Evolutionary conservation across 1,140 invertebrate genomes (phyloP), one percentile per base, ranked within the genome.

Genomic region (Drosophila cardini): DNA sequence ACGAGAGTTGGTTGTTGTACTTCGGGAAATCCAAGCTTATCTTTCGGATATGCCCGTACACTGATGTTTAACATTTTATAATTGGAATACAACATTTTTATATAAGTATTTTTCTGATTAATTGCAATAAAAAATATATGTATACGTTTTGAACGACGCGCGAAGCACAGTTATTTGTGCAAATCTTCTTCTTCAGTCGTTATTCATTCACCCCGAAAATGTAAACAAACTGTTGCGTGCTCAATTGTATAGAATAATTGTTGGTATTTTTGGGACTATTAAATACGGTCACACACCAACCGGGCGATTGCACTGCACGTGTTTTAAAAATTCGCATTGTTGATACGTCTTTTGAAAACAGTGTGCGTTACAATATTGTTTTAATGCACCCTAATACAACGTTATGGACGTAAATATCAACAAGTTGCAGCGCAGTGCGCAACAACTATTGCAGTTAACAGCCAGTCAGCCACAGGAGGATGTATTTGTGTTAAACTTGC

Each of bases 391-490:
- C 4, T 4, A 71, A 15, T n/a, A 26, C 11, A 38, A 40, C 9
- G 18, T 30, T 30, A 91, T 91, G 89, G 84, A 91, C 36, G 57
- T 91, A 16, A 86, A 76, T 52, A 76, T 78, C 50, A 90, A 77
- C 53, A 85, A 86, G 55, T 48, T 91, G 50, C 79, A 89, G 7
- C 64, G 73, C 16, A 72, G 79, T 50, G 73, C 71, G 4, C 76
- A 74, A 40, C 53, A 74, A 46, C 48, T 91, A 10, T 50, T 78
- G 16, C 34, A 86, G 16, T 45, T 80, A 6, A 71, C 77, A 18
- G 62, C 48, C 10, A 48, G 52, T 32, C 69, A 69, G 52, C 21
- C 70, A 0, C 50, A 78, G 10, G 56, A 90, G 48, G 80, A 76
- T 58, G 61, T 72, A 48, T 84, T 87, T 46, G 13, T 67, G 0